Base-by-base conservation (phyloP, 1,140 invertebrate species). In the Drosophila leontia region DNA sequence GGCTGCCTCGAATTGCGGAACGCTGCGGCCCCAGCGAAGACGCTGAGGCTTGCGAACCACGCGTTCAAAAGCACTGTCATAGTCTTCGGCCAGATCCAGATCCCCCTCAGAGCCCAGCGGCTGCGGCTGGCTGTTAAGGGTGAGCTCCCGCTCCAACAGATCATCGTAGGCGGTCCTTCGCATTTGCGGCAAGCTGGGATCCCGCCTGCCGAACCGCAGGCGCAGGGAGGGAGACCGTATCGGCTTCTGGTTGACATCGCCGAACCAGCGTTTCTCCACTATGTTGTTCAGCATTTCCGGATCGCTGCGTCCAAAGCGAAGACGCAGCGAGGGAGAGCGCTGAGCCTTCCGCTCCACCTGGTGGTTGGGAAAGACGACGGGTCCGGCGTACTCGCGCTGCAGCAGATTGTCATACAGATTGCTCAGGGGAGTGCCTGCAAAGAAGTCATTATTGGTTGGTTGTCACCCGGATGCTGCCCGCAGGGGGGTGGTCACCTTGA, bases 221-320 rank as follows among this genome's bases (percentile, higher is more conserved):
- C 95, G 93, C 91, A 95, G 93, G 0, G 95, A 95, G 1, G 95
- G 95, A 32, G 94, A 94, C 61, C 95, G 92, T 13, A 94, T 94
- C 0, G 93, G 93, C 79, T 94, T 94, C 60, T 93, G 92, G 47
- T 93, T 90, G 44, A 93, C 91, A 58, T 93, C 92, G 55, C 90
- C 92, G 44, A 92, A 92, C 91, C 92, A 92, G 63, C 92, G 85
- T 57, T 92, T 92, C 41, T 84, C 82, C 55, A 84, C 71, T 13
- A 85, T 78, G 19, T 75, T 83, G 39, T 75, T 78, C 39, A 82
- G 51, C 76, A 88, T 85, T 19, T 91, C 80, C 2, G 96, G 95
- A 92, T 96, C 96, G n/a, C 95, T 95, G 48, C 96, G 94, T 48
- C 96, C 96, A 82, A 96, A 96, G 41, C 96, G 94, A 7, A 96